A percentile compares a stretch with the other conserved stretches of the same genome.
phyloP scores from a whole-genome alignment of 2,888 invertebrate species.

The Candidula unifasciata region DNA sequence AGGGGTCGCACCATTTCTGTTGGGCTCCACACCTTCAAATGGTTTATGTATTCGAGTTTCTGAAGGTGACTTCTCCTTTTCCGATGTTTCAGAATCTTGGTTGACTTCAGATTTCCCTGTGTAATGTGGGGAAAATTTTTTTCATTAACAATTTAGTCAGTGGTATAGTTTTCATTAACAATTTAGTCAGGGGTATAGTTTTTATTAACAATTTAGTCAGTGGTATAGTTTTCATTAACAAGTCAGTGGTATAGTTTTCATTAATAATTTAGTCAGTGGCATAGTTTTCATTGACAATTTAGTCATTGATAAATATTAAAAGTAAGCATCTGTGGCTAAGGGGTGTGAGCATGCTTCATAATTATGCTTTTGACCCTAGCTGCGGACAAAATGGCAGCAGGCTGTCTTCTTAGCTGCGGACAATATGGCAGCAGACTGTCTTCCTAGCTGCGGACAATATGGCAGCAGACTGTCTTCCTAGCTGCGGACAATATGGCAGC shows the following conservation, averaged over 20 bases:
- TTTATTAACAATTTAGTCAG: neutral
- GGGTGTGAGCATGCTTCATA: too few relatives aligned
- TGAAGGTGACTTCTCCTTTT: conserved; percentile 30
- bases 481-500: too few relatives aligned
- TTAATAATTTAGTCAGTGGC: too few relatives aligned
- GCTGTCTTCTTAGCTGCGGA: too few relatives aligned
- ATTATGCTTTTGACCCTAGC: too few relatives aligned
- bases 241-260: neutral
- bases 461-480: too few relatives aligned
- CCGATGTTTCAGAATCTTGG: conserved; percentile 32
- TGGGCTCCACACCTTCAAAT: conserved; percentile 11
- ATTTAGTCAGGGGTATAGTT: neutral
- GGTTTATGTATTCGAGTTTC: conserved; percentile 23
- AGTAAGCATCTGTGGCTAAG: too few relatives aligned
- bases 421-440: too few relatives aligned
- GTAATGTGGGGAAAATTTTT: neutral
- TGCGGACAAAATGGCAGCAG: too few relatives aligned
- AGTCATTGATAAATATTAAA: too few relatives aligned
- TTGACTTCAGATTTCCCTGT: conserved; percentile 29
- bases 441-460: too few relatives aligned
- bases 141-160: neutral
- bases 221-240: neutral
- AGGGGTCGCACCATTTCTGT: conserved; percentile 6
- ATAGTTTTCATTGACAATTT: neutral
- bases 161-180: neutral